phyloP scores from a whole-genome alignment of 1,140 invertebrate species.

The Zaprionus taronus region DNA sequence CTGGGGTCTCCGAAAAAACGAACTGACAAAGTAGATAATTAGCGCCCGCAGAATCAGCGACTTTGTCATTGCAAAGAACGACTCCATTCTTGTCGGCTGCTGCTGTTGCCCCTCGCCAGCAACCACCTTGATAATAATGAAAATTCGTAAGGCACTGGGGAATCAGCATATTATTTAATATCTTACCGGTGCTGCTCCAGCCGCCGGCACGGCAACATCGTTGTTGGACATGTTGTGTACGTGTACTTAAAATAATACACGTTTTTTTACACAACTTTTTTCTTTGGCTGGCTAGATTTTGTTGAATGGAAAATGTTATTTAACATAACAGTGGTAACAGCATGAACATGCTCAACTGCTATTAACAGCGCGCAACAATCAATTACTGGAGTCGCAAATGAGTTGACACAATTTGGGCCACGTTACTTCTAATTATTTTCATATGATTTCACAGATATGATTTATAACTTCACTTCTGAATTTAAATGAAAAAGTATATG shows the following conservation, averaged over 20 bases:
- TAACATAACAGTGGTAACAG: slow-evolving; percentile 22
- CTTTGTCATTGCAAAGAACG: slow-evolving; percentile 93
- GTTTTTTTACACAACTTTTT: slow-evolving; percentile 50
- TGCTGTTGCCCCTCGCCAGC: slow-evolving; percentile 52
- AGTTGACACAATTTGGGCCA: background rate
- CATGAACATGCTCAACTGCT: slow-evolving; percentile 6
- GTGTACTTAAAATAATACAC: slow-evolving; percentile 48
- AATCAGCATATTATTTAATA: background rate
- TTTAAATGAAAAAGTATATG: background rate
- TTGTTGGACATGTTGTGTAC: slow-evolving; percentile 44
- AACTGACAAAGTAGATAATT: slow-evolving; percentile 97
- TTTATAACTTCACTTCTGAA: background rate
- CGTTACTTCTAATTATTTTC: background rate
- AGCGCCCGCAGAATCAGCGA: slow-evolving; percentile 93
- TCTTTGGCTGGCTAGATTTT: slow-evolving; percentile 42
- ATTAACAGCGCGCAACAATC: background rate
- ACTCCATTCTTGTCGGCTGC: slow-evolving; percentile 90
- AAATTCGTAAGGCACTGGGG: background rate
- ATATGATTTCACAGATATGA: background rate
- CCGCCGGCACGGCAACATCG: slow-evolving; percentile 29
- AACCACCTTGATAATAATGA: slow-evolving; percentile 30
- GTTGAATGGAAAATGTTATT: slow-evolving; percentile 39
- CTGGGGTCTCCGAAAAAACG: slow-evolving; percentile 91
- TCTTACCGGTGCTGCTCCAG: slow-evolving; percentile 33
- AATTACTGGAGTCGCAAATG: slow-evolving; percentile 4